phyloP scores from a whole-genome alignment of 2,797 vertebrate species.

The Acanthurus lineatus region DNA sequence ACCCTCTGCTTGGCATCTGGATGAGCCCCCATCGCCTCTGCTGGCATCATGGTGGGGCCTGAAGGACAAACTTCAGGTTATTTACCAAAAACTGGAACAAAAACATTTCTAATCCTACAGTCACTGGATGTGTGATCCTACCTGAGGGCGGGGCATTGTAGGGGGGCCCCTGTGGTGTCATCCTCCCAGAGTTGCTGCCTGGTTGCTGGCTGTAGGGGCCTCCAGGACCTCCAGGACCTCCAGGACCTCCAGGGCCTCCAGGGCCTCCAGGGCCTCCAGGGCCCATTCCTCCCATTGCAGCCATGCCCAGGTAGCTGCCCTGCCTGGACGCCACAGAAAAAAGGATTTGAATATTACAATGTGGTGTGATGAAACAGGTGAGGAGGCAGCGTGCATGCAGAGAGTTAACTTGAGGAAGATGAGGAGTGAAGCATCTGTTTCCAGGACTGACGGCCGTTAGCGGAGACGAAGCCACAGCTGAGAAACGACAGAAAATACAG shows the following conservation, averaged over 20 bases:
- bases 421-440: background rate
- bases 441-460: conserved; percentile 15
- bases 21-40: conserved; percentile 62
- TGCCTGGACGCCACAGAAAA: conserved; percentile 82
- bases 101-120: background rate
- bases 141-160: conserved; percentile 83
- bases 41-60: conserved; percentile 73
- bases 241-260: no score
- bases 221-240: conserved; percentile 46
- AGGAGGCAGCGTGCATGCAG: background rate
- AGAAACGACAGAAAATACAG: background rate
- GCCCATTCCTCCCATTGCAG: conserved; percentile 86
- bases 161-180: conserved; percentile 88
- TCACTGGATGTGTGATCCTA: conserved; percentile 24
- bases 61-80: background rate
- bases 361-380: background rate
- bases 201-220: conserved; percentile 90
- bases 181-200: conserved; percentile 88
- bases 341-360: background rate
- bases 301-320: conserved; percentile 88
- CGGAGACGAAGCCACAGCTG: background rate
- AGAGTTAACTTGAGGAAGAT: background rate
- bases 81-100: background rate
- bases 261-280: conserved; percentile 7
- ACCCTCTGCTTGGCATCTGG: conserved; percentile 72